Evolutionary conservation across 2,888 invertebrate genomes (phyloP).

Genomic region (Polymixis flavicincta): DNA sequence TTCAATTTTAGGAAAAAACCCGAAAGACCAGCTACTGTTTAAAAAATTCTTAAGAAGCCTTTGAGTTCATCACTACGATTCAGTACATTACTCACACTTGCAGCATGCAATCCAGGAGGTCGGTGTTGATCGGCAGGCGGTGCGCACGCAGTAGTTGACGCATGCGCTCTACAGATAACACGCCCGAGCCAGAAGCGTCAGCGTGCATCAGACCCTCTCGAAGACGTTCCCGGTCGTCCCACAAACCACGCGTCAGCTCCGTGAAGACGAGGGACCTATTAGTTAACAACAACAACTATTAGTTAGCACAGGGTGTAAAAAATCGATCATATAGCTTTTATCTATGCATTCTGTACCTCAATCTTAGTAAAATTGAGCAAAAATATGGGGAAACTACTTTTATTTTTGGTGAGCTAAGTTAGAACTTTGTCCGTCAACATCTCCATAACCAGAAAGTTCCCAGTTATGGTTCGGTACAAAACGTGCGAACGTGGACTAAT

Average conservation of each 20-base stretch:
- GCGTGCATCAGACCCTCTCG: conserved; percentile 83
- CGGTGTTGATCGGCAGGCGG: conserved; percentile 92
- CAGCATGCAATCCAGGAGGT: conserved; percentile 93
- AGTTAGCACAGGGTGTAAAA: neutral
- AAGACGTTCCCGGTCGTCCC: conserved; percentile 91
- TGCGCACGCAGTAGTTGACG: conserved; percentile 93
- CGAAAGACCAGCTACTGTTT: neutral
- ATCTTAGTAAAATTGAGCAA: neutral
- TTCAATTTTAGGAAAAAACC: neutral
- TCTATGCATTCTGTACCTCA: neutral
- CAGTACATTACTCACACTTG: conserved; percentile 89
- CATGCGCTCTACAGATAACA: conserved; percentile 90
- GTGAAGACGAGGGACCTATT: conserved; percentile 93
- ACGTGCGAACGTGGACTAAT: too few relatives aligned
- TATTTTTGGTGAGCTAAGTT: too few relatives aligned
- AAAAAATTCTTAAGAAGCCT: neutral
- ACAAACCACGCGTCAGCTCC: conserved; percentile 93
- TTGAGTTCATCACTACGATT: neutral
- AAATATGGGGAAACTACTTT: neutral
- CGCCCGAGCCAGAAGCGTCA: conserved; percentile 88
- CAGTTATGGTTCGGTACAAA: neutral
- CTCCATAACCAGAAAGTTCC: neutral
- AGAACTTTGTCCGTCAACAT: neutral
- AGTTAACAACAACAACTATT: neutral
- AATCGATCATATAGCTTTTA: neutral